phyloP scores from a whole-genome alignment of 2,797 vertebrate genomes.

The Orestias chungarensis region DNA sequence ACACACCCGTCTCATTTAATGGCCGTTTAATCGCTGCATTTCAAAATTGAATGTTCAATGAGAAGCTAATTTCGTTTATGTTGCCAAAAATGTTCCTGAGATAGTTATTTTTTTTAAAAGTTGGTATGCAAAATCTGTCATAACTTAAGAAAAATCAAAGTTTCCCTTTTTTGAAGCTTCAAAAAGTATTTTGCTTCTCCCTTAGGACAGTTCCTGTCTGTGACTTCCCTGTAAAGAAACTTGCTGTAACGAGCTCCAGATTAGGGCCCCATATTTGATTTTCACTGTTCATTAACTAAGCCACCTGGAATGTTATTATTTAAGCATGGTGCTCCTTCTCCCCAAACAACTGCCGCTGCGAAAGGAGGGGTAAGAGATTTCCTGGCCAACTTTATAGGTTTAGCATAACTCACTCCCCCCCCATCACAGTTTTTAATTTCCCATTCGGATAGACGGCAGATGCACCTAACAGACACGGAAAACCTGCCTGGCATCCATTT shows the following conservation, averaged over 20 bases:
- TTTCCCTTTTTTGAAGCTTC: constrained; percentile 42
- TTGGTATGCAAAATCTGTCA: background rate
- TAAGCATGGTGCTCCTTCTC: constrained; percentile 81
- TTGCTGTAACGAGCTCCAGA: constrained; percentile 84
- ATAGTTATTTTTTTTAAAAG: background rate
- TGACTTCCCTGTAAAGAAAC: constrained; percentile 83
- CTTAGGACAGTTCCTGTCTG: constrained; percentile 73
- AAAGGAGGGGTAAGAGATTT: constrained; percentile 75
- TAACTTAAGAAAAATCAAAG: constrained; percentile 26
- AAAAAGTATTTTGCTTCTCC: constrained; percentile 53
- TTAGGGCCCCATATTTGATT: constrained; percentile 85
- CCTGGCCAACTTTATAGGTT: constrained; percentile 81
- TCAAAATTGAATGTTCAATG: constrained; percentile 11
- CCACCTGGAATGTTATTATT: constrained; percentile 88
- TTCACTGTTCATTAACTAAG: constrained; percentile 89
- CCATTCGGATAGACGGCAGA: constrained; percentile 75
- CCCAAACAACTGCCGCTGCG: constrained; percentile 84
- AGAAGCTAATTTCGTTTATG: background rate
- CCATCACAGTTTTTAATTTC: constrained; percentile 76
- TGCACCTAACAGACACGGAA: constrained; percentile 71
- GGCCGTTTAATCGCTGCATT: background rate
- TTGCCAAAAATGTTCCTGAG: background rate
- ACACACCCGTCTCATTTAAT: background rate
- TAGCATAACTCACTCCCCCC: constrained; percentile 71
- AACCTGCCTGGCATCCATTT: constrained; percentile 68